Base-by-base conservation (phyloP, 2,797 vertebrate species). In the Phyllotis vaccarum region DNA sequence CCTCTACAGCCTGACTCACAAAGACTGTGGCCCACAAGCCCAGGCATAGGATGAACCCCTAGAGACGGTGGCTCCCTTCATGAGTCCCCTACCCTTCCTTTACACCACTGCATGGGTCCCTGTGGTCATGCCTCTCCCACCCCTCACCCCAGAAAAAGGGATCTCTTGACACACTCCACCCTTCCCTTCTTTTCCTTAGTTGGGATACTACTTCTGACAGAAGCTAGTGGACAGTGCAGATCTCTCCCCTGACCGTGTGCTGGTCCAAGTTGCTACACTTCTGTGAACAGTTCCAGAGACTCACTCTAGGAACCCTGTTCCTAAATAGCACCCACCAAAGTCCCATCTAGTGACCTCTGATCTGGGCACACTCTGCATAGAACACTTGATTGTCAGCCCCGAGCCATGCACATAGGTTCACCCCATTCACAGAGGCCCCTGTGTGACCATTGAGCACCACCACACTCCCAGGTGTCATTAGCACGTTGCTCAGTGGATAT, bases 321-420 rank as follows among this genome's bases (percentile, higher is more conserved):
- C 43, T 17, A 17, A 62, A 46, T n/a, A 62, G 40, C 2, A 12
- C 56, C 56, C 12, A 4, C 37, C 31, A 34, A 1, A 19, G 64
- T 19, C 31, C 40, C 17, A 17, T 56, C 4, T 43, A 12, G 56
- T 29, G 56, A n/a, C 14, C 34, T 31, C 12, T 1, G 34, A 37
- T 43, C 49, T 34, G 24, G 54, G n/a, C 60, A 34, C 79, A 19
- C 13, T 17, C 68, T 40, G 56, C 17, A 27, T 43, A 24, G 37
- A 6, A 2, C 34, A n/a, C 58, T 12, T 5, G 56, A 58, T 0
- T 2, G 14, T 21, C 31, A 6, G 2, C 24, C 0, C 3, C 75
- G n/a, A 2, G 1, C 76, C 1, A 16, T 29, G n/a, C 60, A 60
- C 31, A 37, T 34, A 17, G 34, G 34, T 40, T n/a, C 37, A 37